Evolutionary conservation across 2,888 invertebrate genomes (phyloP).

Genomic region (Melolontha melolontha): DNA sequence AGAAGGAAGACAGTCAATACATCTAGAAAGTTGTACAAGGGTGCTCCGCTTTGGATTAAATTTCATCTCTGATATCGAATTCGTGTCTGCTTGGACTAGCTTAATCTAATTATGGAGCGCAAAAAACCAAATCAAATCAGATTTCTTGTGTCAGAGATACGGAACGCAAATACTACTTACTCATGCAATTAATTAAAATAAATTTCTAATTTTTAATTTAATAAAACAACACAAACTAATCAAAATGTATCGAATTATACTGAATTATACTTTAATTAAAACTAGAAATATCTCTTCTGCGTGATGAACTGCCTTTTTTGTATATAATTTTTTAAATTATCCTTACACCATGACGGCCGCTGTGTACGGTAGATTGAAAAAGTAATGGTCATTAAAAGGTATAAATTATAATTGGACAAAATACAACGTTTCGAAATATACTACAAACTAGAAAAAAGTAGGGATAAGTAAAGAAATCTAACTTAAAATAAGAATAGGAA

Average conservation of each 20-base stretch:
- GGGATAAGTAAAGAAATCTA: too few species aligned
- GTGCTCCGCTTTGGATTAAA: conserved; percentile 1
- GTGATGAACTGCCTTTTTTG: not conserved
- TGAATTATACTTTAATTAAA: conserved; percentile 26
- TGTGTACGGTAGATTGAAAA: too few species aligned
- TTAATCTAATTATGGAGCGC: conserved; percentile 19
- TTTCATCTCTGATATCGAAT: conserved; percentile 7
- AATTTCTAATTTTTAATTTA: conserved; percentile 6
- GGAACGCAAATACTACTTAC: conserved; percentile 11
- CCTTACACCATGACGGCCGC: too few species aligned
- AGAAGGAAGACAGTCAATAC: too few species aligned
- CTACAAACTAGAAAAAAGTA: too few species aligned
- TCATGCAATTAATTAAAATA: conserved; percentile 23
- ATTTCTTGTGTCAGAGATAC: conserved; percentile 14
- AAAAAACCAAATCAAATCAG: conserved; percentile 20
- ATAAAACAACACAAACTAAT: conserved; percentile 11
- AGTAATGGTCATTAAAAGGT: too few species aligned
- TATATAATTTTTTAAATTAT: not conserved
- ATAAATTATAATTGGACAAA: too few species aligned
- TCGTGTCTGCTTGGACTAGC: conserved; percentile 9
- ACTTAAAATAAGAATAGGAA: too few species aligned
- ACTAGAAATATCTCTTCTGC: not conserved
- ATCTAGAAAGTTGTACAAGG: too few species aligned
- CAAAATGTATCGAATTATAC: not conserved
- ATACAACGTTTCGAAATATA: too few species aligned